Evolutionary conservation across 2,888 invertebrate genomes (phyloP).

Genomic region (Synanthedon formicaeformis): DNA sequence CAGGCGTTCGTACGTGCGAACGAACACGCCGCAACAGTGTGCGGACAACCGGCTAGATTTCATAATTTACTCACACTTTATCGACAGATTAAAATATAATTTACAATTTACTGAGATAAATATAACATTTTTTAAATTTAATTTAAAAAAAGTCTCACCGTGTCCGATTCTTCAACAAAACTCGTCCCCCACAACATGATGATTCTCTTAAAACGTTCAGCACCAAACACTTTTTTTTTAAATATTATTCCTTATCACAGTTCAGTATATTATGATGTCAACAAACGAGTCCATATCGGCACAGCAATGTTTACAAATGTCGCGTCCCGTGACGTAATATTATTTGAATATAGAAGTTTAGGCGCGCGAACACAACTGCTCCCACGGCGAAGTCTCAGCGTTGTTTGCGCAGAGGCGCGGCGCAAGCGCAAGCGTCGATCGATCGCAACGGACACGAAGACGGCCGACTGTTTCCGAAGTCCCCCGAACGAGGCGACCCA

Average conservation of each 20-base stretch:
- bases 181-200: conserved; percentile 65
- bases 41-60: conserved; percentile 40
- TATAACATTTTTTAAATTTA: conserved; percentile 7
- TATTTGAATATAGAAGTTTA: conserved; percentile 9
- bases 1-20: conserved; percentile 22
- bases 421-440: conserved; percentile 16
- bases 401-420: conserved; percentile 42
- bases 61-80: conserved; percentile 41
- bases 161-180: conserved; percentile 57
- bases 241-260: conserved; percentile 9
- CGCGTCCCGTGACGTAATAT: conserved; percentile 49
- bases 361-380: conserved; percentile 40
- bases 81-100: conserved; percentile 19
- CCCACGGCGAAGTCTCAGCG: conserved; percentile 41
- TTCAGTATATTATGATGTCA: conserved; percentile 14
- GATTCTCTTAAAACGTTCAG: conserved; percentile 39
- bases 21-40: conserved; percentile 15
- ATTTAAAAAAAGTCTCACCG: conserved; percentile 41
- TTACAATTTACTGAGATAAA: conserved; percentile 1
- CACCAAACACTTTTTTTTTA: conserved; percentile 36
- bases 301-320: conserved; percentile 24
- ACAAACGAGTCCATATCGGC: conserved; percentile 38
- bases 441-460: conserved; percentile 24
- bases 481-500: conserved; percentile 54
- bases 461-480: conserved; percentile 39